A percentile compares a stretch with the other conserved stretches of the same genome.
Evolutionary conservation across 2,113 vertebrate genomes (phyloP).

Genomic region (Calidris pygmaea): DNA sequence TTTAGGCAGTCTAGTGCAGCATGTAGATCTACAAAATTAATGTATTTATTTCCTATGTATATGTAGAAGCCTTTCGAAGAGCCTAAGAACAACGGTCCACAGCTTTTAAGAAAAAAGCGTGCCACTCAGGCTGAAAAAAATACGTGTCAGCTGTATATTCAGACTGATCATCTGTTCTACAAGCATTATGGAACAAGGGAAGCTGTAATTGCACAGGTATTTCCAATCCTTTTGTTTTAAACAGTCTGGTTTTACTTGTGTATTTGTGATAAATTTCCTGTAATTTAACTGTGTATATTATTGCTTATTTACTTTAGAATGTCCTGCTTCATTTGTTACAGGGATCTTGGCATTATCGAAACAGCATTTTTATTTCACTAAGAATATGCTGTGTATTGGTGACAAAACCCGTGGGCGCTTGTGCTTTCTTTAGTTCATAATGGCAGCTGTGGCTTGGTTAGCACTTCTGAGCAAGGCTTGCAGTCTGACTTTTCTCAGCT

Average conservation of each 20-base stretch:
- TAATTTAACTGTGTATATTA: not conserved
- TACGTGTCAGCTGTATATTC: constrained; percentile 95
- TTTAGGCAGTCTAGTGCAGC: not conserved
- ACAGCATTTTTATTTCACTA: not conserved
- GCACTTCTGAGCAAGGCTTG: not conserved
- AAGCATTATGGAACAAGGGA: constrained; percentile 87
- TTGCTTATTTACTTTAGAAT: not conserved
- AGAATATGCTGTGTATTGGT: not conserved
- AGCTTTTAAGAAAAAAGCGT: constrained; percentile 87
- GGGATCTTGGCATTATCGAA: not conserved
- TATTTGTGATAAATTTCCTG: not conserved
- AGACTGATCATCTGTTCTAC: constrained; percentile 94
- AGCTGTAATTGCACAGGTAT: constrained; percentile 94
- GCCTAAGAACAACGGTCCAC: constrained; percentile 69
- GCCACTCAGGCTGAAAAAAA: constrained; percentile 88
- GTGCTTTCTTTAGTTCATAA: not conserved
- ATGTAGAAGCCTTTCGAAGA: constrained; percentile 66
- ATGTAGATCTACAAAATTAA: not conserved
- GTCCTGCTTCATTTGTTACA: not conserved
- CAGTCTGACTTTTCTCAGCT: not conserved
- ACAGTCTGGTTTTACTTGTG: not conserved
- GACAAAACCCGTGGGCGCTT: not conserved
- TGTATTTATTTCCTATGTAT: not conserved
- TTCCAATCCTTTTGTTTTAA: not conserved
- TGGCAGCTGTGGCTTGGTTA: not conserved